A percentile compares a stretch with the other conserved stretches of the same genome.
These are phyloP conservation scores for Triplophysa bombifrons DNA, from an alignment of 2,797 vertebrate species.

Conservation along the genomic window DNA sequence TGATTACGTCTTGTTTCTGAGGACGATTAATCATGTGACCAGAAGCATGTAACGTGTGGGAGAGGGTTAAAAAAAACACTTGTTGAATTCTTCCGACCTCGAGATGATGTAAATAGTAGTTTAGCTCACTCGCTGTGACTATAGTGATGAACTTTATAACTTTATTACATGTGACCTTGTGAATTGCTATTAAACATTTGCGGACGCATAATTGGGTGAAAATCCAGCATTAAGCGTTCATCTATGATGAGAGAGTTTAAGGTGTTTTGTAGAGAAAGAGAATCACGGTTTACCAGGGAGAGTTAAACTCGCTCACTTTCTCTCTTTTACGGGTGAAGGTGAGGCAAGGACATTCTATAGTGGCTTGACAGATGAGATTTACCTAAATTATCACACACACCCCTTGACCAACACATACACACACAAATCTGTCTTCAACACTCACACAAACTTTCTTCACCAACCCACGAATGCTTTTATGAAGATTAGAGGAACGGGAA, in stretches of 20 bases:
- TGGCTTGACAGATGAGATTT: conserved; percentile 16
- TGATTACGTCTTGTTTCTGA: conserved; percentile 27
- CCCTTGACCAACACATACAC: background rate
- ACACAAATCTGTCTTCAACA: too few relatives aligned
- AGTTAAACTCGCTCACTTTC: background rate
- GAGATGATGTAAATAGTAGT: conserved; percentile 1
- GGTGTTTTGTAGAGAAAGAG: background rate
- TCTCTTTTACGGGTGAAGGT: conserved; percentile 13
- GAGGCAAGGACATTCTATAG: conserved; percentile 15
- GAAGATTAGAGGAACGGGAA: conserved; percentile 29
- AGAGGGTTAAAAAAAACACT: conserved; percentile 11
- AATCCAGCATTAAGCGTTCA: background rate
- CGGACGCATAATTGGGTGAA: background rate
- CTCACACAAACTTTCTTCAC: background rate
- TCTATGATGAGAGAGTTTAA: background rate
- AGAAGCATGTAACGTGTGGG: conserved; percentile 1
- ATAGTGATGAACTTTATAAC: background rate
- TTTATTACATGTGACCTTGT: conserved; percentile 3
- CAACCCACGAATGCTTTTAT: background rate
- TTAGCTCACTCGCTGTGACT: background rate
- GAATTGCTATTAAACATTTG: conserved; percentile 1
- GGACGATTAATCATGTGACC: conserved; percentile 18
- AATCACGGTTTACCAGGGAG: background rate
- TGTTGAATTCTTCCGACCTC: background rate
- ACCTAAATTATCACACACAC: conserved; percentile 12